Base-by-base conservation (phyloP, 2,797 vertebrate genomes). In the Sitta carolinensis region DNA sequence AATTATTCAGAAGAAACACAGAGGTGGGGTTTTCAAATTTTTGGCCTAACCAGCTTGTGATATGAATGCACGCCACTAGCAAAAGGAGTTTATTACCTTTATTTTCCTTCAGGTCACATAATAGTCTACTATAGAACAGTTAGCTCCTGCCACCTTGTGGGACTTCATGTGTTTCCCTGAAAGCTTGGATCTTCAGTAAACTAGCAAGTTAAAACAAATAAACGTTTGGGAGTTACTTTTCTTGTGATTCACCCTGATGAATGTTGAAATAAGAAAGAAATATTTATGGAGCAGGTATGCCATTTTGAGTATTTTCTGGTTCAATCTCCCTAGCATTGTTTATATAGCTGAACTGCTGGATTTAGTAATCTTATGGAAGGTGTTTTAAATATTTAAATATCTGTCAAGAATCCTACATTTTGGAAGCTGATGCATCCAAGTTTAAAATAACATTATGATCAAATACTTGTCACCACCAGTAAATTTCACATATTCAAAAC, bases 131-230 rank as follows among this genome's bases (percentile, higher is more conserved):
- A 62, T 11, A 73, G 16, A 93, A 89, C 69, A 94, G 94, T 87
- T 90, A 90, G 82, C 91, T 97, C 63, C 96, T 96, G 94, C 94
- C 96, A 96, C 96, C 96, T 96, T 96, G 94, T 97, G 95, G 94
- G 91, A 84, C 59, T 84, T 66, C 36, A 63, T 1, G 7, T 63
- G 61, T 54, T 86, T 95, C 93, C 77, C 87, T 57, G 52, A 81
- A 93, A 67, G 73, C 13, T 30, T 38, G 18, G 62, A 80, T 43
- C 64, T 80, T 78, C 63, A 57, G 43, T 67, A 59, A 84, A 66
- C 36, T 27, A 72, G 38, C 27, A 66, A 69, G 42, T 69, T 89
- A 66, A 75, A 87, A 47, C 21, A 75, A 77, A 76, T 10, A 55
- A 91, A 79, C 54, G 58, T 38, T 70, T 29, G n/a, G 26, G 43